A percentile compares a stretch with the other conserved stretches of the same genome.
These are phyloP conservation scores for Enhydra lutris DNA, from an alignment of 2,113 vertebrate genomes.

Conservation along the genomic window DNA sequence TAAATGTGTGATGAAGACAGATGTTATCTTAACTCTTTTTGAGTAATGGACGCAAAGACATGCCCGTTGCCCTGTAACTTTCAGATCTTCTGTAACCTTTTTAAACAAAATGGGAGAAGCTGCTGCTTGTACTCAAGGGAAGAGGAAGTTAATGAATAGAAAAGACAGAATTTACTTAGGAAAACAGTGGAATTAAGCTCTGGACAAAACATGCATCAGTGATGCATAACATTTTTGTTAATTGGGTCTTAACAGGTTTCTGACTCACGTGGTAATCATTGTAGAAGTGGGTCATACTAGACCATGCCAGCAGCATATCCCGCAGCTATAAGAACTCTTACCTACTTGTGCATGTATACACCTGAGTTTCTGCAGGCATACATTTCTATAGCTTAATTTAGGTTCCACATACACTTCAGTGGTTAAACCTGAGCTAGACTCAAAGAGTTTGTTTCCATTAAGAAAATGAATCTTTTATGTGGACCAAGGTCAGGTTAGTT, in stretches of 20 bases:
- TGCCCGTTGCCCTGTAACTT: constrained; percentile 73
- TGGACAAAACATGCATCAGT: constrained; percentile 84
- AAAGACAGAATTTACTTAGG: constrained; percentile 86
- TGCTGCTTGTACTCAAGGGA: constrained; percentile 83
- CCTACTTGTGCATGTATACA: constrained; percentile 71
- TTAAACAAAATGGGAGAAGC: constrained; percentile 77
- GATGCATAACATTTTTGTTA: constrained; percentile 87
- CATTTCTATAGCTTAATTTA: constrained; percentile 58
- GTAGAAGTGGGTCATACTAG: constrained; percentile 83
- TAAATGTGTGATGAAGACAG: constrained; percentile 2
- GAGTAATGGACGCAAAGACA: constrained; percentile 56
- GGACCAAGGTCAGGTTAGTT: constrained; percentile 75
- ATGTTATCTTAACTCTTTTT: background rate
- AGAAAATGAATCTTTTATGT: constrained; percentile 79
- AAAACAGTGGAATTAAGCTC: constrained; percentile 85
- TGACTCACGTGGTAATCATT: constrained; percentile 82
- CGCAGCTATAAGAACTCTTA: constrained; percentile 67
- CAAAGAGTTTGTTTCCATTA: constrained; percentile 76
- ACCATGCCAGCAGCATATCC: constrained; percentile 72
- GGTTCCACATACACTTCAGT: constrained; percentile 67
- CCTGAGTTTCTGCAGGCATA: constrained; percentile 24
- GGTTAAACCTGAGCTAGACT: constrained; percentile 69
- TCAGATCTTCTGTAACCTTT: constrained; percentile 79
- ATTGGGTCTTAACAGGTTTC: constrained; percentile 88
- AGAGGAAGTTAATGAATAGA: constrained; percentile 85